phyloP scores from a whole-genome alignment of 2,797 vertebrate genomes.

The Hirundo rustica region DNA sequence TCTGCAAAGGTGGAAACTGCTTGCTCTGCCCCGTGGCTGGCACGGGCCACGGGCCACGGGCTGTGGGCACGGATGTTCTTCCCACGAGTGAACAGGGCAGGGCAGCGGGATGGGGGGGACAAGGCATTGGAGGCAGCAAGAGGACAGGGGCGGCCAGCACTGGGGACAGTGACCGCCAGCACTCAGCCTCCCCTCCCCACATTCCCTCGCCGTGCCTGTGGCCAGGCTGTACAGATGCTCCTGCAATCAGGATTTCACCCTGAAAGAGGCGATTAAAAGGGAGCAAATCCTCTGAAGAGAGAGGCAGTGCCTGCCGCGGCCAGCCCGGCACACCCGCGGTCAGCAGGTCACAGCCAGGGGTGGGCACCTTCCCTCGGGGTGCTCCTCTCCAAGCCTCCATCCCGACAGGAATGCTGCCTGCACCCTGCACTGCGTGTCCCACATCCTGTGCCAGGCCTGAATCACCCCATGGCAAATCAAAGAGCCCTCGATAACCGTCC shows the following conservation, averaged over 20 bases:
- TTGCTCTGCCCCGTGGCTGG: neutral
- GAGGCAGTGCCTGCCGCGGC: neutral
- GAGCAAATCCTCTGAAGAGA: neutral
- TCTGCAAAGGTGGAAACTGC: neutral
- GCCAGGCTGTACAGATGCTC: neutral
- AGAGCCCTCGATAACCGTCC: accelerated
- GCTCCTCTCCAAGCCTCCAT: neutral
- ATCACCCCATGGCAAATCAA: neutral
- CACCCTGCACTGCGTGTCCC: neutral
- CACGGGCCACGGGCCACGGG: neutral
- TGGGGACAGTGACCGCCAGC: neutral
- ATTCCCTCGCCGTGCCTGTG: accelerated
- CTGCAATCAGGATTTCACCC: neutral
- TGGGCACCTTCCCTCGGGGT: too few relatives aligned
- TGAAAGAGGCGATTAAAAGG: neutral
- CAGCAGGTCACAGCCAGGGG: neutral
- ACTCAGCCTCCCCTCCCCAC: neutral
- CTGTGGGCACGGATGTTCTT: accelerated
- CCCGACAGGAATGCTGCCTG: accelerated
- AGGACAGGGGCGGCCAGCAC: neutral
- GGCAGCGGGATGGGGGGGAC: accelerated
- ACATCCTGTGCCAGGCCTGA: neutral
- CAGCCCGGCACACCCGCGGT: accelerated
- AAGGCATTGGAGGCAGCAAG: neutral
- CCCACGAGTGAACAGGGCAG: neutral